Evolutionary conservation across 2,888 invertebrate species (phyloP).

Genomic region (Vesta saturnalis): DNA sequence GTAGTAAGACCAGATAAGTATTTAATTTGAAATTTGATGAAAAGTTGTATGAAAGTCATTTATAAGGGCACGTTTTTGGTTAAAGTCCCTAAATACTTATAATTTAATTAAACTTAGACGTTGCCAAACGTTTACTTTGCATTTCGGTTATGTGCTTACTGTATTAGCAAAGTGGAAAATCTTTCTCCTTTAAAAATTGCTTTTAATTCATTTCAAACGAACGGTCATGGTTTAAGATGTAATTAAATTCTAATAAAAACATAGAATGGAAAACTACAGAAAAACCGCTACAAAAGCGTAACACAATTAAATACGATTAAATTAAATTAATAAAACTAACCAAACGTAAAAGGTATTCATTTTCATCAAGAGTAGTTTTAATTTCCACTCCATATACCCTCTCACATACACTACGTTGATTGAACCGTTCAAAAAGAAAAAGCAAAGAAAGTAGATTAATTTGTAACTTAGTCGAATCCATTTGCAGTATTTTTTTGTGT

Average conservation of each 20-base stretch:
- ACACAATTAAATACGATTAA: conserved; percentile 18
- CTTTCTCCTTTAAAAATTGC: conserved; percentile 23
- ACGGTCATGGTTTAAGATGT: conserved; percentile 19
- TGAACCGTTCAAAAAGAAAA: conserved; percentile 20
- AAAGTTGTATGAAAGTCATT: conserved; percentile 1
- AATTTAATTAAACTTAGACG: conserved; percentile 20
- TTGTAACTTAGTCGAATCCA: conserved; percentile 28
- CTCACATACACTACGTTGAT: conserved; percentile 21
- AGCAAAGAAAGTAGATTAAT: conserved; percentile 26
- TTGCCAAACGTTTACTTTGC: not conserved
- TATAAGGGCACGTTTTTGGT: conserved; percentile 3
- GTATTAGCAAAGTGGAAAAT: conserved; percentile 18
- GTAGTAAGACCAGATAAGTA: too few relatives aligned
- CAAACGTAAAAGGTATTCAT: conserved; percentile 23
- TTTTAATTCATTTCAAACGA: conserved; percentile 15
- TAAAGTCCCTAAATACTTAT: conserved; percentile 12
- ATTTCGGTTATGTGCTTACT: conserved; percentile 9
- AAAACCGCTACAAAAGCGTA: conserved; percentile 17
- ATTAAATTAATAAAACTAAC: conserved; percentile 33
- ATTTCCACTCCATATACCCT: conserved; percentile 19
- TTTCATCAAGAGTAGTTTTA: conserved; percentile 9
- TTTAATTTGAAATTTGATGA: conserved; percentile 12
- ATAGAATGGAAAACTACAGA: conserved; percentile 5
- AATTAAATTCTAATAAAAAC: conserved; percentile 31
- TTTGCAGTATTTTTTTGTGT: conserved; percentile 23